Evolutionary conservation across 2,888 invertebrate species (phyloP).

Genomic region (Hydrotaea cyrtoneurina): DNA sequence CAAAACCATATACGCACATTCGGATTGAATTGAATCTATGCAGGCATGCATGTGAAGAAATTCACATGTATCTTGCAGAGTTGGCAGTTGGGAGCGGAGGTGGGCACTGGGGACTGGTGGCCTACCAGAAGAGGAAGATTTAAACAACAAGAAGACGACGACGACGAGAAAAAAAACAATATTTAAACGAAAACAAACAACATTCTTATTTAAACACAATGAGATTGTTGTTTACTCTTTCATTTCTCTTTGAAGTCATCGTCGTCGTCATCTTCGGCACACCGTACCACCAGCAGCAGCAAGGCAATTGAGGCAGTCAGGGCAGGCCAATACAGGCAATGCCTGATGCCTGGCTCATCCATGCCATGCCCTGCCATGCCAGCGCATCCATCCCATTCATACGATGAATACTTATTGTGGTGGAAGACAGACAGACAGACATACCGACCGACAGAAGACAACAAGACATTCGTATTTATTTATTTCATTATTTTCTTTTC

Average conservation of each 20-base stretch:
- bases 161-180: constrained; percentile 1
- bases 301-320: constrained; percentile 22
- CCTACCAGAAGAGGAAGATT: constrained; percentile 18
- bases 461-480: constrained; percentile 38
- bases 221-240: constrained; percentile 60
- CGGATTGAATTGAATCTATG: not conserved
- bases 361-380: too few species aligned
- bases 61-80: constrained; percentile 14
- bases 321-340: not conserved
- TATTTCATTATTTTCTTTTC: constrained; percentile 60
- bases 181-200: constrained; percentile 47
- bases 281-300: constrained; percentile 4
- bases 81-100: too few species aligned
- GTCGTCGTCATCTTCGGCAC: not conserved
- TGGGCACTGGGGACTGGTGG: too few species aligned
- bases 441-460: not conserved
- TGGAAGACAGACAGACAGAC: not conserved
- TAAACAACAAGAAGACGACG: not conserved
- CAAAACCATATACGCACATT: constrained; percentile 2
- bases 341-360: not conserved
- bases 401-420: not conserved
- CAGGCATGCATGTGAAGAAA: not conserved
- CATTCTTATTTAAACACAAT: constrained; percentile 61
- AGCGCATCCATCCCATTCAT: too few species aligned
- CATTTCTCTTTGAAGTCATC: constrained; percentile 56